Percentiles rank a stretch among this genome's conserved stretches.
Conservation (phyloP, 2,113 vertebrate genomes). For the Rhinichthys klamathensis region DNA sequence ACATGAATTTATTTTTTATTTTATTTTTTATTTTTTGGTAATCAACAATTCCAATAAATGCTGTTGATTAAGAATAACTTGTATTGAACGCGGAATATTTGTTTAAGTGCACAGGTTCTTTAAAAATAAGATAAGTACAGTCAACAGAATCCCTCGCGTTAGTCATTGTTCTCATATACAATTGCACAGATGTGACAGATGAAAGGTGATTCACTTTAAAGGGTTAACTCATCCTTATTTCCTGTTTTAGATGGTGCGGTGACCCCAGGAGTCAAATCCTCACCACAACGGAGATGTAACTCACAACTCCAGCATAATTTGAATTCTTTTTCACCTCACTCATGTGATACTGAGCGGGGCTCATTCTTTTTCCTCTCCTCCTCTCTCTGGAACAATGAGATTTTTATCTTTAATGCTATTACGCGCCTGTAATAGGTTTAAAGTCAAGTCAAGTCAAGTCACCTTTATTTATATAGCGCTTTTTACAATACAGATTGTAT, state of each 20-base stretch:
- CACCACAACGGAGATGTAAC: constrained; percentile 6
- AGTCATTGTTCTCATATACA: not conserved
- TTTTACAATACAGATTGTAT: too few species aligned
- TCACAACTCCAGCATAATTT: constrained; percentile 65
- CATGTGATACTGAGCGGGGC: constrained; percentile 64
- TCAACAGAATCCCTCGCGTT: not conserved
- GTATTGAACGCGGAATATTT: not conserved
- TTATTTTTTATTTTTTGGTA: not conserved
- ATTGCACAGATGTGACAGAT: constrained; percentile 16
- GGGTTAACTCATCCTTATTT: constrained; percentile 26
- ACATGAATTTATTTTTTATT: not conserved
- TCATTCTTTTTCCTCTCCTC: constrained; percentile 64
- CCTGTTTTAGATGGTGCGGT: constrained; percentile 26
- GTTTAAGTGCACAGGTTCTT: not conserved
- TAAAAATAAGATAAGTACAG: not conserved
- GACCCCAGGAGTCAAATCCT: constrained; percentile 24
- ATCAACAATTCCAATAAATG: not conserved
- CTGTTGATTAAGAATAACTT: not conserved
- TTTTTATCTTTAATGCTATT: constrained; percentile 76
- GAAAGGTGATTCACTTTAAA: not conserved
- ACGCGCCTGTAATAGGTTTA: constrained; percentile 71
- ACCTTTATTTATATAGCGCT: too few species aligned
- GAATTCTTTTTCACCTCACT: constrained; percentile 72
- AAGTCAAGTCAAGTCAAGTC: too few species aligned
- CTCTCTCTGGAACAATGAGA: constrained; percentile 70